Evolutionary conservation across 2,797 vertebrate genomes (phyloP), one percentile per base, ranked within the genome.

Genomic region (Cyclopterus lumpus): DNA sequence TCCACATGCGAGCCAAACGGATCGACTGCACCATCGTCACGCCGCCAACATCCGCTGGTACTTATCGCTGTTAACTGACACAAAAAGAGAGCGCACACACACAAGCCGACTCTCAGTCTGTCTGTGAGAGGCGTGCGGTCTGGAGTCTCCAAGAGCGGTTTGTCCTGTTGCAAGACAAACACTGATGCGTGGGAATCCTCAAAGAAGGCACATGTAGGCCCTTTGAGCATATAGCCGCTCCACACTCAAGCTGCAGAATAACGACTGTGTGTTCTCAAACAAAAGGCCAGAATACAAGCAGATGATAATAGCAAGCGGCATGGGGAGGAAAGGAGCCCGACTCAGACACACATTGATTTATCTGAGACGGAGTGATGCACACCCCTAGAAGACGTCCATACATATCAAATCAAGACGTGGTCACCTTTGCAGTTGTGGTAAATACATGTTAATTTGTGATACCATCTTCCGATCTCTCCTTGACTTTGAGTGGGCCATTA

Each of bases 131-230:
- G 9, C 54, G 9, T 26, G 26, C 8, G 55, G 42, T 34, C 16
- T 58, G 36, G 4, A 48, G 34, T 22, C 51, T 54, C 18, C 12
- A 57, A 26, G n/a, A 73, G 58, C 24, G 14, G 61, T 74, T 85
- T 15, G 42, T 44, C 81, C 66, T 60, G 82, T 77, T 80, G 20
- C 32, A 77, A 73, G 42, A 30, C 63, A 80, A 75, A 82, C 62
- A 82, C 1, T 44, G 40, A 68, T 78, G 54, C 1, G 0, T 63
- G 26, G 66, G 51, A 75, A 54, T 58, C 64, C 32, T 64, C 7
- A 28, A 28, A 44, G 34, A 1, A 61, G 22, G 1, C 26, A 28
- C 5, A 44, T 44, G 30, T 16, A 12, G 12, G 22, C 65, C 5
- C n/a, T 66, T 55, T 62, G n/a, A 60, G 68, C 38, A 36, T 1